Base-by-base conservation (phyloP, 2,888 invertebrate genomes). In the Agelastica alni region DNA sequence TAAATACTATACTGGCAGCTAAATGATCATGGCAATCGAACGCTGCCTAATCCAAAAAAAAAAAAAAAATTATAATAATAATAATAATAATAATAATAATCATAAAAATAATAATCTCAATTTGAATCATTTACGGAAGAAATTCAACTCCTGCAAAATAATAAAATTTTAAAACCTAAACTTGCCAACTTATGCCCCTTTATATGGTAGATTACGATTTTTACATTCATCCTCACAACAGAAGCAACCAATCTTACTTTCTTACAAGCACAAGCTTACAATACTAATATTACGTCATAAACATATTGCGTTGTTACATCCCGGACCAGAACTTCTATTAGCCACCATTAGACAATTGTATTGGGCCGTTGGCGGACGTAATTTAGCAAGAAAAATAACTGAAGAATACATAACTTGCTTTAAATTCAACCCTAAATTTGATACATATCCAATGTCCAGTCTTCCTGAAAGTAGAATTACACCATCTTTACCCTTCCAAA, bases 381-480 rank as follows among this genome's bases (percentile, higher is more conserved):
- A 22, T 22, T 22, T 22, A 22, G 22, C 22, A 5, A 22, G 22
- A 22, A 4, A 22, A 22, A 22, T 7, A 22, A 22, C 22, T 5
- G 7, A 22, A 22, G 7, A 22, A 5, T 22, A 7, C 7, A 22
- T 22, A 5, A 22, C 22, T 5, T 22, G 22, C 7, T 22, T 22
- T 22, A 22, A 22, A 22, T 22, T 22, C 7, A 22, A 22, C 7
- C 22, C 22, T 5, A 5, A 4, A 22, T 22, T 22, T 22, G 22
- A 4, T 22, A 5, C 22, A 5, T 22, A 22, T 22, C 22, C 22
- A 7, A 22, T 22, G 22, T 22, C n/a, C 1, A 10, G 9, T 26
- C 22, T 39, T 7, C 14, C 14, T 26, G 18, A 3, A 7, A 42
- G 20, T 26, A 42, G 30, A 10, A 39, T 47, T 51, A 14, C 22